These are phyloP conservation scores for Alfaro cultratus DNA, from an alignment of 2,797 vertebrate genomes.

Conservation along the genomic window DNA sequence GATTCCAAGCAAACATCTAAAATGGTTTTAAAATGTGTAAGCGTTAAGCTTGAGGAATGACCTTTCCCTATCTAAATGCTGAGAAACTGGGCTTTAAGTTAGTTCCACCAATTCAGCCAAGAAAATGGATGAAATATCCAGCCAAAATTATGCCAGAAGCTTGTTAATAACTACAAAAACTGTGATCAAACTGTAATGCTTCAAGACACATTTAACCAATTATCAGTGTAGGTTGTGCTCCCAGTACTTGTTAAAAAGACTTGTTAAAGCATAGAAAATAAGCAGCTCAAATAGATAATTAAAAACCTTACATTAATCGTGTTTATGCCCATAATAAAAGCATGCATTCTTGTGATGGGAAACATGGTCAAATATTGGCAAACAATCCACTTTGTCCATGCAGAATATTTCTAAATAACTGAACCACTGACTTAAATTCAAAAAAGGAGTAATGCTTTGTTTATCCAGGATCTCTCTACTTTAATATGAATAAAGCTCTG, in stretches of 20 bases:
- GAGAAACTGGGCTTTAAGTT: not conserved
- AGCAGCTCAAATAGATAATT: not conserved
- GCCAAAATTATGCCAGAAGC: not conserved
- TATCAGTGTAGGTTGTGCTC: not conserved
- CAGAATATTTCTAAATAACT: not conserved
- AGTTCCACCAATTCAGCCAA: not conserved
- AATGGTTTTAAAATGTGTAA: not conserved
- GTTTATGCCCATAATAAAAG: not conserved
- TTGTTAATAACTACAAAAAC: not conserved
- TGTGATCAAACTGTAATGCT: not conserved
- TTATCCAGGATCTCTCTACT: constrained; percentile 2
- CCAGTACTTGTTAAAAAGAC: not conserved
- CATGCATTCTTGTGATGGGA: not conserved
- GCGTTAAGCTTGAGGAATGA: not conserved
- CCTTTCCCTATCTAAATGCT: not conserved
- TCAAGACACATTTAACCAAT: not conserved
- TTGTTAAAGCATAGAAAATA: not conserved
- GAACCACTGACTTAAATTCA: not conserved
- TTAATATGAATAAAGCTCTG: not conserved
- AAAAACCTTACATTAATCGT: not conserved
- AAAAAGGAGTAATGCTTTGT: not conserved
- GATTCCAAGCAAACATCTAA: not conserved
- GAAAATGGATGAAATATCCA: not conserved
- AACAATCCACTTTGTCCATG: not conserved
- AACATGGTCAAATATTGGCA: not conserved